phyloP scores from a whole-genome alignment of 2,113 vertebrate species.

The Zosterops borbonicus region DNA sequence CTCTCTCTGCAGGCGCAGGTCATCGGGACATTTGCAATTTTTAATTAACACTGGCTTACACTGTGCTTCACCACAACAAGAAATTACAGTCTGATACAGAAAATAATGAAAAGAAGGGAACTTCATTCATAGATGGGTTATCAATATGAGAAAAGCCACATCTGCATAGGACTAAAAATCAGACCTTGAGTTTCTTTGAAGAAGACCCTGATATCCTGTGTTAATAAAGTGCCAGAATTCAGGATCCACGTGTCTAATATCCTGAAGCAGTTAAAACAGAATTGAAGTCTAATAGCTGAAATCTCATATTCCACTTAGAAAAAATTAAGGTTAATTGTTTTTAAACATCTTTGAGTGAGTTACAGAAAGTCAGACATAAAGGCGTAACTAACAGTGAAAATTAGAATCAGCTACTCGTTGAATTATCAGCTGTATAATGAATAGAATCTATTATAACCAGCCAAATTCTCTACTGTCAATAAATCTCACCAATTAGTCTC shows the following conservation, averaged over 20 bases:
- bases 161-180: not conserved
- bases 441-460: not conserved
- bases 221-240: not conserved
- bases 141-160: not conserved
- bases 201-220: not conserved
- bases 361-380: not conserved
- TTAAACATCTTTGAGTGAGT: not conserved
- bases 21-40: not conserved
- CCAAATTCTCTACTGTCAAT: not conserved
- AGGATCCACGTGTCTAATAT: accelerated
- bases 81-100: not conserved
- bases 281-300: conserved; percentile 20
- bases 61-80: not conserved
- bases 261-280: not conserved
- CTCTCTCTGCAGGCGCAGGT: not conserved
- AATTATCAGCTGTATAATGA: conserved; percentile 18
- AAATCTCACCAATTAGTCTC: conserved; percentile 33
- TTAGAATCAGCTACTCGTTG: not conserved
- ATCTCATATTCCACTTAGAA: not conserved
- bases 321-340: conserved; percentile 42
- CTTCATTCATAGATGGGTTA: not conserved
- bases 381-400: not conserved
- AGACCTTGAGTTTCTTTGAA: not conserved
- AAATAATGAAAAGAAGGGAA: not conserved
- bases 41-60: not conserved